Conservation (phyloP, 2,888 invertebrate species). For the Crematogaster levior region DNA sequence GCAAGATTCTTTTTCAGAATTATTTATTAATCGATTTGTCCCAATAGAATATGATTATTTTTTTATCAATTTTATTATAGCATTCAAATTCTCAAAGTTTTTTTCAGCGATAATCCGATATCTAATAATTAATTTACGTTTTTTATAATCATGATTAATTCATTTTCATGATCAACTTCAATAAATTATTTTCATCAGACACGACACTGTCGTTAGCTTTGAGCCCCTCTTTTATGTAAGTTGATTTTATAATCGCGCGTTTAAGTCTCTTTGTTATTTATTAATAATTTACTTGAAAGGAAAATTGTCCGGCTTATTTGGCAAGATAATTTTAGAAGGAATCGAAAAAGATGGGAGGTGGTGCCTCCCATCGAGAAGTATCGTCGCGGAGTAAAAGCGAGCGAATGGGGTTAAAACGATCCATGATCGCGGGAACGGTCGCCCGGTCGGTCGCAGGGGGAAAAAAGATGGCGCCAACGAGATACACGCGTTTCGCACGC, state of each 20-base stretch:
- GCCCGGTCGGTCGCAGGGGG: conserved; percentile 43
- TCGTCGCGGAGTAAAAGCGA: conserved; percentile 5
- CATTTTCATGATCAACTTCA: no score
- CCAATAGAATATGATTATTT: neutral
- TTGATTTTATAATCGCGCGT: no score
- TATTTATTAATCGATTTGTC: neutral
- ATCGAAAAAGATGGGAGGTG: neutral
- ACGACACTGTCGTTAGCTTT: no score
- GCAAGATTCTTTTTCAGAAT: neutral
- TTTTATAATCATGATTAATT: no score
- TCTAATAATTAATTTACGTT: no score
- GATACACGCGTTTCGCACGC: conserved; percentile 81
- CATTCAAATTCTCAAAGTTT: neutral
- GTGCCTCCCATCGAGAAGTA: neutral
- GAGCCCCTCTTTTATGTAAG: no score
- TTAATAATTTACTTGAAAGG: neutral
- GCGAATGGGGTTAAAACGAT: conserved; percentile 60
- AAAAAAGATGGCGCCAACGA: conserved; percentile 78
- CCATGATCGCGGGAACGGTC: conserved; percentile 39
- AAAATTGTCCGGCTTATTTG: neutral
- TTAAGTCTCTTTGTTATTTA: no score
- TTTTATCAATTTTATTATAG: neutral
- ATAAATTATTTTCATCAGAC: no score
- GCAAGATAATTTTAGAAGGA: neutral
- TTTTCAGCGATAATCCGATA: neutral